Percentiles rank a stretch among this genome's conserved stretches.
These are phyloP conservation scores for Poeciliopsis prolifica DNA, from an alignment of 2,113 vertebrate species.

Conservation along the genomic window DNA sequence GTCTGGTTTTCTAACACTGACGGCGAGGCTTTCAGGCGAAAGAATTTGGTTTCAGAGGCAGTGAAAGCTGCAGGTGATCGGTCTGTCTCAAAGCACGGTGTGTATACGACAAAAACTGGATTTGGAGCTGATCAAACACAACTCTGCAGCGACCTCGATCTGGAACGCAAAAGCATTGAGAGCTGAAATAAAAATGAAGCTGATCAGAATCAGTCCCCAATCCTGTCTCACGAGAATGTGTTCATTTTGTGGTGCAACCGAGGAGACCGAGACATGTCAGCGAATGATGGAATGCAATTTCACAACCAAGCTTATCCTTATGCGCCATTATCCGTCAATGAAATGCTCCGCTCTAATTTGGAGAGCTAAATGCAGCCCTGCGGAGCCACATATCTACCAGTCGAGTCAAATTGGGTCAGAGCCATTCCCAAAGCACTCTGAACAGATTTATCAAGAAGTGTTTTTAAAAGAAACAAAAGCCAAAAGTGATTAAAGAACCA, in stretches of 20 bases:
- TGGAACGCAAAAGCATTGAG: background rate
- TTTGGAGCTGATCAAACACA: background rate
- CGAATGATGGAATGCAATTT: slow-evolving; percentile 12
- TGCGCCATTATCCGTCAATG: slow-evolving; percentile 12
- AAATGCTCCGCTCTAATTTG: slow-evolving; percentile 7
- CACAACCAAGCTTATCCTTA: slow-evolving; percentile 6
- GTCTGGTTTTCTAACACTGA: background rate
- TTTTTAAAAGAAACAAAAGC: background rate
- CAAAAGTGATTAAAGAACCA: background rate
- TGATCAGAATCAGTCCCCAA: background rate
- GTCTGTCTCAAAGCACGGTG: background rate
- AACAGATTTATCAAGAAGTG: background rate
- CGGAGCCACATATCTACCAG: background rate
- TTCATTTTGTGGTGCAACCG: background rate
- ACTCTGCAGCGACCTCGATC: background rate
- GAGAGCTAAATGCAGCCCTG: slow-evolving; percentile 5
- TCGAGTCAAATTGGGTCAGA: slow-evolving; percentile 10
- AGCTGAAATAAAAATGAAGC: background rate
- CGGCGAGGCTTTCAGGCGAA: background rate
- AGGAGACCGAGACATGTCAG: background rate
- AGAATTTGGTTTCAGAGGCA: background rate
- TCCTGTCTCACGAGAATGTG: background rate
- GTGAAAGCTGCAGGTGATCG: background rate
- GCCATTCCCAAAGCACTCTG: background rate
- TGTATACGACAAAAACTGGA: background rate